Evolutionary conservation across 64 coral and sea anemone genomes (phyloP).

Genomic region (Pachyseris speciosa): DNA sequence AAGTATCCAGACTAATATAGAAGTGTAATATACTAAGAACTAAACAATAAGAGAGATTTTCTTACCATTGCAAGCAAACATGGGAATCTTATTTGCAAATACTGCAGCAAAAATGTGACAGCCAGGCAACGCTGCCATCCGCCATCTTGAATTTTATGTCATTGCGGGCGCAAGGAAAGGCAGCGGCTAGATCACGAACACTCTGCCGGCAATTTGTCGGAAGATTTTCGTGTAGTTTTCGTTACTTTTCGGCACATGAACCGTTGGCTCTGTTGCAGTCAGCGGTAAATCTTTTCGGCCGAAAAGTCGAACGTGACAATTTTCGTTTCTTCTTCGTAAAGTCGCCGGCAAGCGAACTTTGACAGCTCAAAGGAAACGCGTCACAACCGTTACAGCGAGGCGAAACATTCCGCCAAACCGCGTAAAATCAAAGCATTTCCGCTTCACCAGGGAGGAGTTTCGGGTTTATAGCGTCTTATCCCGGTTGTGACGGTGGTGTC

Average conservation of each 20-base stretch:
- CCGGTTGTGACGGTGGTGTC: neutral
- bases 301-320: no score
- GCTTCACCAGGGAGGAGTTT: conserved; percentile 29
- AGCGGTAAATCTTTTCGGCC: no score
- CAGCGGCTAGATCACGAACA: neutral
- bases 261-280: no score
- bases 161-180: neutral
- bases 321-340: neutral
- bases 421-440: conserved; percentile 15
- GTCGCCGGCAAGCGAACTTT: neutral
- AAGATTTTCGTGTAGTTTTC: neutral
- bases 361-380: conserved; percentile 33
- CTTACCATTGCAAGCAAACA: conserved; percentile 40
- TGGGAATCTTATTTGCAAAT: neutral
- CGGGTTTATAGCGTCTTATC: neutral
- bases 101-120: neutral
- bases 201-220: neutral
- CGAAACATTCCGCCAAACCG: neutral
- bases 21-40: neutral
- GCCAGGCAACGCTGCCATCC: neutral
- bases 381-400: neutral
- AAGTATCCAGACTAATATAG: no score
- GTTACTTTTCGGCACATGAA: no score
- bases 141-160: neutral
- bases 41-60: neutral